phyloP scores from a whole-genome alignment of 2,113 vertebrate species.

The Clarias magur region DNA sequence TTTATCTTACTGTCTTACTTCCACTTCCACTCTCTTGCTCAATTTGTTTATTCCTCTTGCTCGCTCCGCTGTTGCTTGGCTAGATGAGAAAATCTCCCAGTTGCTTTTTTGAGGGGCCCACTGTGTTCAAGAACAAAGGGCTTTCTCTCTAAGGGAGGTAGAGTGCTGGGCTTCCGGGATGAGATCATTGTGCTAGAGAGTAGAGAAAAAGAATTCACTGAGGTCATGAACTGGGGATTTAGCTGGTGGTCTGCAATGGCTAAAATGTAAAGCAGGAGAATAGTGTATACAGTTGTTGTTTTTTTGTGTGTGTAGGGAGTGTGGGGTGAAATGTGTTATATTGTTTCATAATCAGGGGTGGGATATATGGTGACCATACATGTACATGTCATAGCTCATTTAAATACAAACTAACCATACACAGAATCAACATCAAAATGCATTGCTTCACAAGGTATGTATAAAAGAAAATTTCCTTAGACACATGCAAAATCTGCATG shows the following conservation, averaged over 20 bases:
- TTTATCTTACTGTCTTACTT: conserved; percentile 30
- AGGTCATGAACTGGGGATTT: conserved; percentile 63
- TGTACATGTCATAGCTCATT: not conserved
- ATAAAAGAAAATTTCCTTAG: not conserved
- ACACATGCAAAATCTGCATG: not conserved
- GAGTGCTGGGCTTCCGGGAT: conserved; percentile 75
- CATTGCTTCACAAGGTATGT: not conserved
- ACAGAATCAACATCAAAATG: not conserved
- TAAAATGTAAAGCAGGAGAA: conserved; percentile 25
- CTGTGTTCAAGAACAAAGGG: conserved; percentile 74
- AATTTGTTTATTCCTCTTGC: conserved; percentile 39
- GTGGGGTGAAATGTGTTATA: not conserved
- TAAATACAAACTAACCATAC: not conserved
- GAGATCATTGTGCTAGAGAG: conserved; percentile 73
- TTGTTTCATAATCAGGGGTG: conserved; percentile 61
- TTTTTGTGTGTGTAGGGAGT: not conserved
- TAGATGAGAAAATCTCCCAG: conserved; percentile 75
- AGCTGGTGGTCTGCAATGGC: conserved; percentile 50
- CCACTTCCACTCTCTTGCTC: conserved; percentile 31
- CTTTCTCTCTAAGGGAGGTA: conserved; percentile 63
- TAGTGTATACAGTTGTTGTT: not conserved
- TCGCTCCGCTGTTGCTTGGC: conserved; percentile 49
- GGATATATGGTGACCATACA: conserved; percentile 43
- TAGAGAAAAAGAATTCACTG: conserved; percentile 65
- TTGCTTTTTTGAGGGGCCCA: conserved; percentile 72